Base-by-base conservation (phyloP, 1,140 invertebrate genomes). In the Drosophila albomicans region DNA sequence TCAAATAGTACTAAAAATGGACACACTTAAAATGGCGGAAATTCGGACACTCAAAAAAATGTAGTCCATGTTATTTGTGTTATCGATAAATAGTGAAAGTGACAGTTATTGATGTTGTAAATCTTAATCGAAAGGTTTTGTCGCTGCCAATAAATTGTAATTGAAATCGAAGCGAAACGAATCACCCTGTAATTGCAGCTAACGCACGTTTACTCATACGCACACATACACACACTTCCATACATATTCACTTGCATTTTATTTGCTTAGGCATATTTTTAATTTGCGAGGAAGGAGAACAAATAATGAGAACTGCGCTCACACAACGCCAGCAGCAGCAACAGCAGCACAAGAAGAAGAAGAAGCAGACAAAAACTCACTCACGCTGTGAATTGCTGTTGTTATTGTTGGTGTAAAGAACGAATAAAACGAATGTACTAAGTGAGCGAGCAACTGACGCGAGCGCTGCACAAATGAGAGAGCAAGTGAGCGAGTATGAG, bases 241-340 rank as follows among this genome's bases (percentile, higher is more conserved):
- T 25, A 57, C 20, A 56, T 2, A 43, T 41, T 16, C 20, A 64
- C 67, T 74, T 80, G 71, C 76, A 81, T 91, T 82, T 72, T 91
- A 91, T 87, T 87, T 82, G 82, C 82, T 84, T 91, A 84, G 88
- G 81, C 88, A 91, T 82, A 91, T 79, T 91, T 91, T 84, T 84
- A 77, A 82, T 82, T 89, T 87, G 82, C 86, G 81, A 91, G 90
- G 86, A 91, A 91, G 90, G 90, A 91, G 90, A 91, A 85, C 76
- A 91, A 87, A 91, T 81, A 91, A 75, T 78, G 77, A 78, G 78
- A 74, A 45, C 48, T 59, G 46, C 61, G 52, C 59, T 68, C 71
- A 78, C 54, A 63, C 38, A 49, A 75, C 25, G 66, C 45, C n/a
- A 35, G 28, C 59, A 32, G 68, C 56, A 38, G 13, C 20, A 45